Conservation (phyloP, 1,140 invertebrate species). For the Propsilocerus akamusi region DNA sequence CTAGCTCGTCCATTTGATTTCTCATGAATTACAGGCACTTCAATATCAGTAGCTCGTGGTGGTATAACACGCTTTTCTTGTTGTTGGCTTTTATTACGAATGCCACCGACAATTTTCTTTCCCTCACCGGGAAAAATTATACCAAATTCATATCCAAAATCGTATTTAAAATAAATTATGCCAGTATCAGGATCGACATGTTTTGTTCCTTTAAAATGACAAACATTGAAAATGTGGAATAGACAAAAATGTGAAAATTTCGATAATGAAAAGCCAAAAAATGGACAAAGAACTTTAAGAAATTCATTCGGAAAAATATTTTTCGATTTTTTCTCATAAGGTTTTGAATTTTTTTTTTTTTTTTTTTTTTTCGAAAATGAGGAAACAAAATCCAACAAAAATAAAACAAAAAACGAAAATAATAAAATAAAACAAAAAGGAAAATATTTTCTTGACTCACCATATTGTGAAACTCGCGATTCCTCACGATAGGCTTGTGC, state of each 20-base stretch:
- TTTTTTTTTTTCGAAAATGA: background rate
- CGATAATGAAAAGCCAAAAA: constrained; percentile 6
- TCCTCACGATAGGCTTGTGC: constrained; percentile 51
- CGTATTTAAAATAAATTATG: constrained; percentile 66
- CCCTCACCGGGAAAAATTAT: constrained; percentile 48
- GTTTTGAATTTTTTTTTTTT: background rate
- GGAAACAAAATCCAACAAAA: background rate
- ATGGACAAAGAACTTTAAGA: constrained; percentile 7
- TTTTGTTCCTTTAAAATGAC: constrained; percentile 39
- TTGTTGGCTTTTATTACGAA: constrained; percentile 23
- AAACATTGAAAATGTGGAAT: constrained; percentile 7
- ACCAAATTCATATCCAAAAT: constrained; percentile 66
- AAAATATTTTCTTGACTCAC: constrained; percentile 26
- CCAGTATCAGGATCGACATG: constrained; percentile 57
- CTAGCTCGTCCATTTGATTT: constrained; percentile 5
- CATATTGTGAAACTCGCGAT: constrained; percentile 44
- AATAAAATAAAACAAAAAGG: constrained; percentile 1
- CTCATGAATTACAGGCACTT: constrained; percentile 25
- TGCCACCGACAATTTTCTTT: constrained; percentile 29
- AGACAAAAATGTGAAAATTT: constrained; percentile 4
- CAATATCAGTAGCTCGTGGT: constrained; percentile 31
- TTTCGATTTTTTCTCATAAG: background rate
- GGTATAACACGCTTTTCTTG: constrained; percentile 25
- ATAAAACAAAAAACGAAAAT: background rate
- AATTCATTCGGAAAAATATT: constrained; percentile 5